phyloP scores from a whole-genome alignment of 2,797 vertebrate species.

The Poeciliopsis paucimaculata region DNA sequence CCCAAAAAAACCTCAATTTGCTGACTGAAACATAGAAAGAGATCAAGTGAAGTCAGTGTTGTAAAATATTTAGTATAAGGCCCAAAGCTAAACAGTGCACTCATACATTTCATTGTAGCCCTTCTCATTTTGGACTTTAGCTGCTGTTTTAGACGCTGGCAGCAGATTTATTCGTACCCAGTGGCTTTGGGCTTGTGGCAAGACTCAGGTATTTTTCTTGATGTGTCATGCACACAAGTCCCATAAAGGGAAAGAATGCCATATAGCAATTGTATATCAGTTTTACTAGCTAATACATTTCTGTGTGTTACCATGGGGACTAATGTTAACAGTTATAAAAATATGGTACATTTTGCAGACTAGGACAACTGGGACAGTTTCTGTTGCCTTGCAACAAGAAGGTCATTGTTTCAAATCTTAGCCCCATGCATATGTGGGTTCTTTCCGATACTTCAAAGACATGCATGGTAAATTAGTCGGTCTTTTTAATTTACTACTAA shows the following conservation, averaged over 20 bases:
- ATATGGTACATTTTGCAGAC: neutral
- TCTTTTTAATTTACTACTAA: neutral
- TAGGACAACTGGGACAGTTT: neutral
- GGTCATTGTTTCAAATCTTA: neutral
- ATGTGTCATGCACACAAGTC: neutral
- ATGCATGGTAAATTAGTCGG: neutral
- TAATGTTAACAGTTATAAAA: neutral
- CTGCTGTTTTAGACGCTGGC: slow-evolving; percentile 48
- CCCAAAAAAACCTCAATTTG: slow-evolving; percentile 28
- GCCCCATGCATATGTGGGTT: neutral
- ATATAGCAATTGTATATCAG: slow-evolving; percentile 1
- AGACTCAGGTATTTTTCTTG: slow-evolving; percentile 14
- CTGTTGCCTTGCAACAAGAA: neutral
- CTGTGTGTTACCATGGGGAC: neutral
- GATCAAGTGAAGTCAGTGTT: slow-evolving; percentile 46
- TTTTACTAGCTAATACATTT: neutral
- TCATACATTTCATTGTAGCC: slow-evolving; percentile 46
- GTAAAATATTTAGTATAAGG: slow-evolving; percentile 59
- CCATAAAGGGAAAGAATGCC: neutral
- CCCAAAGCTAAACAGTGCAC: slow-evolving; percentile 42
- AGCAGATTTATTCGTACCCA: slow-evolving; percentile 45
- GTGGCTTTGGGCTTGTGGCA: slow-evolving; percentile 37
- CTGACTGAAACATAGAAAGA: slow-evolving; percentile 43
- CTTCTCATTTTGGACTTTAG: slow-evolving; percentile 49
- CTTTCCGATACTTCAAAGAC: neutral